Evolutionary conservation across 2,888 invertebrate genomes (phyloP).

Genomic region (Bimastos eiseni): DNA sequence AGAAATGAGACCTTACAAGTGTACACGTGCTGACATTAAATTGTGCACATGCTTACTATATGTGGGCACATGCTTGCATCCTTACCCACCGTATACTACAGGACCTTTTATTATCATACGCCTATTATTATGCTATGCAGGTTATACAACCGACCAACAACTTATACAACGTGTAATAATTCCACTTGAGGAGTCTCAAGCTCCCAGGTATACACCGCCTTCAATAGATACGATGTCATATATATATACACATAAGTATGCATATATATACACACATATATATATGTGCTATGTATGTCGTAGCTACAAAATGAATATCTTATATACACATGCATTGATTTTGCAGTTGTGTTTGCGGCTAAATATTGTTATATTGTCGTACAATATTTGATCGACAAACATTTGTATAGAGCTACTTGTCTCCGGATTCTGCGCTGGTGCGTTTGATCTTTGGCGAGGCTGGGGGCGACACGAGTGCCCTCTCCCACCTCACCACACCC

Average conservation of each 20-base stretch:
- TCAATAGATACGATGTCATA: not conserved
- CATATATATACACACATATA: not conserved
- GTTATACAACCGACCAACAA: not conserved
- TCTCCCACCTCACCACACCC: not conserved
- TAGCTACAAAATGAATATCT: too few species aligned
- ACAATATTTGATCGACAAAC: constrained; percentile 3
- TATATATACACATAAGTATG: too few species aligned
- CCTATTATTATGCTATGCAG: not conserved
- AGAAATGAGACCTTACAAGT: too few species aligned
- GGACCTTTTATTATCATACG: not conserved
- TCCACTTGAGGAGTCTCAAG: not conserved
- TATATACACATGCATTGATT: not conserved
- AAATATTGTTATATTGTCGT: not conserved
- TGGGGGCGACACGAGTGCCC: not conserved
- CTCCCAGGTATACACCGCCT: not conserved
- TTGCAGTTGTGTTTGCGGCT: not conserved
- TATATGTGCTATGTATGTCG: not conserved
- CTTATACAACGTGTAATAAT: constrained; percentile 6
- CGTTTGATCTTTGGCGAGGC: not conserved
- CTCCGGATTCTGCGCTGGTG: not conserved
- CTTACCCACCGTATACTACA: constrained; percentile 9
- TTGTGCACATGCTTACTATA: too few species aligned
- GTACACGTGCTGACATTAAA: too few species aligned
- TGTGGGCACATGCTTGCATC: too few species aligned
- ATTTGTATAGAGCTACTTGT: not conserved